Base-by-base conservation (phyloP, 92 coral and sea anemone species). In the Galaxea fascicularis region DNA sequence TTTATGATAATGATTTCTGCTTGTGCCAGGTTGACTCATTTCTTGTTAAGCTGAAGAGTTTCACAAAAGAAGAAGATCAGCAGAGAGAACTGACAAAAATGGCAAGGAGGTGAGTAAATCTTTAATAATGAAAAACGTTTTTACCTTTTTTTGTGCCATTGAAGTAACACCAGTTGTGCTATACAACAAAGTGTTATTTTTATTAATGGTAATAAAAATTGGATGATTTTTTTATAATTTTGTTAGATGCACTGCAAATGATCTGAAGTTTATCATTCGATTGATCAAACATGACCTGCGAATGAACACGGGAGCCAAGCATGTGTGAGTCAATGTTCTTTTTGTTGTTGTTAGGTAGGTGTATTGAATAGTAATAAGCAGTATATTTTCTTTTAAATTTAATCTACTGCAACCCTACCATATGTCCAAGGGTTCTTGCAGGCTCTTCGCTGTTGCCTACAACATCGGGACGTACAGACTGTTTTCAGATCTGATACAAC, bases 241-340 rank as follows among this genome's bases (percentile, higher is more conserved):
- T 35, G 41, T n/a, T 62, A 93, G 96, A 16, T 96, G 98, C 79
- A 92, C 99, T 29, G 87, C 92, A 20, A 94, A 91, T 85, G 99
- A 96, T 75, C 87, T 96, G 83, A 96, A 91, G 90, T 96, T 90
- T 68, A 65, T 96, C 41, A 84, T 96, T 85, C 96, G 99, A 41
- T 85, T 94, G 65, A 94, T 96, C 72, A 96, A 96, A 77, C 99
- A 94, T 85, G 99, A 96, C 76, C 94, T 96, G 8, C 86, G 98
- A 74, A 96, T 96, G 90, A 96, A 94, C 82, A 91, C 98, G 14
- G 99, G 99, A 69, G 93, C 98, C 25, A 96, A 96, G 35, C 99
- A 96, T 89, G 94, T 96, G 99, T 96, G 79, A 94, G 99, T 83
- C 62, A 69, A 9, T 79, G 4, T 24, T 27, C 6, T 20, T 21